Evolutionary conservation across 2,888 invertebrate genomes (phyloP).

Genomic region (Hesperia comma): DNA sequence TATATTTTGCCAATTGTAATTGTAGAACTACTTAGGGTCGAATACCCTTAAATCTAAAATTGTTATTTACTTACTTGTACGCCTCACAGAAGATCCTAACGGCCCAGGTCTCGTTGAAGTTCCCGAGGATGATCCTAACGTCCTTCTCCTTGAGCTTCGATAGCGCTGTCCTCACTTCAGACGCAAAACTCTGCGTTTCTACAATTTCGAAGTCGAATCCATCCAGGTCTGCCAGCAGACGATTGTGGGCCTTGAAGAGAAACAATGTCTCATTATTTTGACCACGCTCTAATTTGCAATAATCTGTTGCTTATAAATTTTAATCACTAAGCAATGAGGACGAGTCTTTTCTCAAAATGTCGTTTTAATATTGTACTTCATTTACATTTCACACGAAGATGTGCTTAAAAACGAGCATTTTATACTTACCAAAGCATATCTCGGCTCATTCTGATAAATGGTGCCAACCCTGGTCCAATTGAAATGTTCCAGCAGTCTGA

Average conservation of each 20-base stretch:
- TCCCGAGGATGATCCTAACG: conserved; percentile 96
- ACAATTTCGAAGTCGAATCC: conserved; percentile 91
- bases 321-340: too few relatives aligned
- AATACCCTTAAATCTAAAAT: too few relatives aligned
- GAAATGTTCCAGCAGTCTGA: conserved; percentile 94
- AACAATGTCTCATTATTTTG: background rate
- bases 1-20: too few relatives aligned
- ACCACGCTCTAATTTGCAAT: background rate
- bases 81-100: conserved; percentile 94
- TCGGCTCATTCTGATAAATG: conserved; percentile 97
- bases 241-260: conserved; percentile 89
- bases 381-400: too few relatives aligned
- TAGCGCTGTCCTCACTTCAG: conserved; percentile 92
- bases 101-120: conserved; percentile 98
- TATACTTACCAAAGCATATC: conserved; percentile 92
- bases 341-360: too few relatives aligned
- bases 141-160: conserved; percentile 94
- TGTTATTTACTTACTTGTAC: conserved; percentile 81
- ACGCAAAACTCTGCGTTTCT: conserved; percentile 96
- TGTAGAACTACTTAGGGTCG: too few relatives aligned
- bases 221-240: conserved; percentile 94
- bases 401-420: too few relatives aligned
- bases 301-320: background rate
- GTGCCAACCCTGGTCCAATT: conserved; percentile 99
- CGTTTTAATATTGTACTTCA: too few relatives aligned